Conservation (phyloP, 2,888 invertebrate species). For the Leptinotarsa juncta region DNA sequence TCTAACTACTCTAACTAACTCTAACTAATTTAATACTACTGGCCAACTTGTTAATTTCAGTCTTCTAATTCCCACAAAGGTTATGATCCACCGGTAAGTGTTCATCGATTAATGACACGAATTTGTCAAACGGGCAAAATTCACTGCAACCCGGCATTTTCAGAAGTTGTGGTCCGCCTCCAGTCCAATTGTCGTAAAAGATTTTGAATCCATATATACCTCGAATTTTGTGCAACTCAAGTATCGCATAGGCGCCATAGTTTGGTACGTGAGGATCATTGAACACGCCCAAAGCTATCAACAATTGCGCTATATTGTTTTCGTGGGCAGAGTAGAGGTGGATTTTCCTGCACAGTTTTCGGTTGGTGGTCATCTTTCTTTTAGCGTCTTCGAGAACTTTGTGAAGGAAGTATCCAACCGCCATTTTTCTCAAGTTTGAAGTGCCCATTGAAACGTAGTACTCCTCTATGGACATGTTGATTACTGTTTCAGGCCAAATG, state of each 20-base stretch:
- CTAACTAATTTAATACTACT: too few relatives aligned
- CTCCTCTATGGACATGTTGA: constrained; percentile 57
- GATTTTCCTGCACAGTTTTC: constrained; percentile 48
- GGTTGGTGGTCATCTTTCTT: constrained; percentile 42
- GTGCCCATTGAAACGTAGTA: constrained; percentile 61
- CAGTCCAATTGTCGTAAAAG: constrained; percentile 48
- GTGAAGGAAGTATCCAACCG: constrained; percentile 48
- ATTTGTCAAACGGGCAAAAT: constrained; percentile 47
- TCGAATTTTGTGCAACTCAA: constrained; percentile 48
- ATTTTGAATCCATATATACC: constrained; percentile 51
- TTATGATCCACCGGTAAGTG: constrained; percentile 37
- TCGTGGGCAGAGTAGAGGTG: constrained; percentile 55
- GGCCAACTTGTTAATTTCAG: too few relatives aligned
- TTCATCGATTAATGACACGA: constrained; percentile 36
- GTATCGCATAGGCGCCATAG: constrained; percentile 45
- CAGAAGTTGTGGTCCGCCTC: constrained; percentile 39
- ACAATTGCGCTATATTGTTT: constrained; percentile 50
- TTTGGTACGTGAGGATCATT: constrained; percentile 46
- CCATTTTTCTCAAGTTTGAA: constrained; percentile 35
- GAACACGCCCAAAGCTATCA: constrained; percentile 50
- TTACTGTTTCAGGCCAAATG: constrained; percentile 59
- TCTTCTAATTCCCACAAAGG: constrained; percentile 33
- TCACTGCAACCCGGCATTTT: constrained; percentile 46
- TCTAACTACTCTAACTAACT: too few relatives aligned
- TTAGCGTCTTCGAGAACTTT: constrained; percentile 49